Evolutionary conservation across 2,113 vertebrate genomes (phyloP).

Genomic region (Oenanthe melanoleuca): DNA sequence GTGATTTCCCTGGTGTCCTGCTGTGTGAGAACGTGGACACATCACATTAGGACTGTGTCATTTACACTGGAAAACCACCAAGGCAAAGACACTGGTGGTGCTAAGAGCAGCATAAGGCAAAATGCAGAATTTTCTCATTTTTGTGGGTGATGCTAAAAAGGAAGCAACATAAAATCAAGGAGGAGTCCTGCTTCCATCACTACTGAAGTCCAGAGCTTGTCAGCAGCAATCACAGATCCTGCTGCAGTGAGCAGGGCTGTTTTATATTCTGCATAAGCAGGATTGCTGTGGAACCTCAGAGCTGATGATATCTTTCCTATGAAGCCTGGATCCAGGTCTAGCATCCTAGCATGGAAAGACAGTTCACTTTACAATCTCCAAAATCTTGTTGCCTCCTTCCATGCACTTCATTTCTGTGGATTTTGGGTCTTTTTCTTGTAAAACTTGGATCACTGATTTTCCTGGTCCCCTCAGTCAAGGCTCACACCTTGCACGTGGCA

Average conservation of each 20-base stretch:
- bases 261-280: background rate
- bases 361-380: background rate
- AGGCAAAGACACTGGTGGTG: background rate
- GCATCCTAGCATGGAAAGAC: background rate
- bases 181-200: background rate
- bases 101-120: background rate
- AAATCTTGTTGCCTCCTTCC: background rate
- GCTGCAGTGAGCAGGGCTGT: background rate
- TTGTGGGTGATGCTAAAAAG: background rate
- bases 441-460: background rate
- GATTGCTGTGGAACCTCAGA: background rate
- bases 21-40: background rate
- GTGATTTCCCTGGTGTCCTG: slow-evolving; percentile 29
- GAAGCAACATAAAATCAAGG: background rate
- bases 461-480: background rate
- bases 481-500: background rate
- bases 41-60: background rate
- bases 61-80: background rate
- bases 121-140: background rate
- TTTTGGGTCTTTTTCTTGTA: background rate
- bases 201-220: background rate
- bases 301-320: background rate
- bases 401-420: background rate
- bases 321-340: background rate
- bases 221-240: background rate